These are phyloP conservation scores for Drosophila falleni DNA, from an alignment of 2,888 invertebrate species.

Conservation along the genomic window DNA sequence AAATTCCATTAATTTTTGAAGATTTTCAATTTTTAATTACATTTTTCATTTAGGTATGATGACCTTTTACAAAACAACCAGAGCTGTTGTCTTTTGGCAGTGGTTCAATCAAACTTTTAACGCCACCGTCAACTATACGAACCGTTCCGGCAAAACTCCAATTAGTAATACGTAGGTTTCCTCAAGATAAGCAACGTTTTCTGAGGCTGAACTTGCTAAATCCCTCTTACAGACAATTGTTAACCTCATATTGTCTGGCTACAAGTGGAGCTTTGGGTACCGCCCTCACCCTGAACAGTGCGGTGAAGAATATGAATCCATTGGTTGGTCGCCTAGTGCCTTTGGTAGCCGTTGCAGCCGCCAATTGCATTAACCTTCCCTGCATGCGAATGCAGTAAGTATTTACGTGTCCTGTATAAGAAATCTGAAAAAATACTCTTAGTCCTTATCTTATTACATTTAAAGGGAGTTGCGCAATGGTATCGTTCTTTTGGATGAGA, in stretches of 20 bases:
- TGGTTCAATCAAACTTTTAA: constrained; percentile 99
- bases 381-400: constrained; percentile 96
- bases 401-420: background rate
- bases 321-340: constrained; percentile 95
- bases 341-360: constrained; percentile 97
- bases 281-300: constrained; percentile 93
- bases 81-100: constrained; percentile 98
- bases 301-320: constrained; percentile 87
- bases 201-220: background rate
- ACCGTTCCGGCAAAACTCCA: constrained; percentile 93
- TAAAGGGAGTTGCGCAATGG: constrained; percentile 92
- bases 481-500: constrained; percentile 92
- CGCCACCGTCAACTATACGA: constrained; percentile 99
- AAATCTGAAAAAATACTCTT: no score
- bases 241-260: constrained; percentile 94
- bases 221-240: constrained; percentile 88
- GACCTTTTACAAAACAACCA: constrained; percentile 96
- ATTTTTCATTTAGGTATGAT: constrained; percentile 91
- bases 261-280: constrained; percentile 96
- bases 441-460: no score
- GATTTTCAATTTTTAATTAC: background rate
- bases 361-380: constrained; percentile 99
- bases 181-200: background rate
- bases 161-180: constrained; percentile 85
- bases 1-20: no score